Conservation (phyloP, 2,113 vertebrate genomes). For the Oreochromis spilurus region DNA sequence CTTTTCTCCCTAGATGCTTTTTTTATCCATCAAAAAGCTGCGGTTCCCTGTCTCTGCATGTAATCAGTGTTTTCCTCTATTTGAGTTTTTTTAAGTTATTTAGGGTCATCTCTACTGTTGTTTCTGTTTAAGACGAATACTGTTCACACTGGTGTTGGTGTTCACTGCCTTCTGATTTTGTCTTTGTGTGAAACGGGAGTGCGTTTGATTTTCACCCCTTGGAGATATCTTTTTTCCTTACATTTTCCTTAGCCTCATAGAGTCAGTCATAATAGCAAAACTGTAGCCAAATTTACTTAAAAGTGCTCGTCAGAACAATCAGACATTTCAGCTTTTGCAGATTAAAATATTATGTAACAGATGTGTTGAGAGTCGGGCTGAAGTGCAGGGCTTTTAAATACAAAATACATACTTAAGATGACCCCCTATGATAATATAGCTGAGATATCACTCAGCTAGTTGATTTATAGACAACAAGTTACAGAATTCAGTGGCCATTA, state of each 20-base stretch:
- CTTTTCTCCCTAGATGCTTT: neutral
- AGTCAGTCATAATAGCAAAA: neutral
- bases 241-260: neutral
- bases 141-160: neutral
- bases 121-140: neutral
- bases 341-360: slow-evolving; percentile 8
- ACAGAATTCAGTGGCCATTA: accelerated
- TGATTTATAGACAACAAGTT: neutral
- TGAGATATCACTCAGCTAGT: neutral
- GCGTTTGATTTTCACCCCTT: neutral
- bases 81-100: neutral
- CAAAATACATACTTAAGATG: slow-evolving; percentile 24
- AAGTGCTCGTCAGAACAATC: neutral
- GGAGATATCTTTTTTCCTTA: neutral
- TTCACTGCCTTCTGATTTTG: neutral
- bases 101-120: neutral
- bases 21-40: neutral
- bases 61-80: neutral
- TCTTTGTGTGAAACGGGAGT: neutral
- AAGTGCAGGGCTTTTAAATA: neutral
- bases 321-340: neutral
- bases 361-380: neutral
- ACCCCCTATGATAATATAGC: slow-evolving; percentile 20
- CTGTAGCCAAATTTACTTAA: neutral
- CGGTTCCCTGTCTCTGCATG: neutral